Conservation (phyloP, 2,888 invertebrate species). For the Chrysotoxum bicinctum region DNA sequence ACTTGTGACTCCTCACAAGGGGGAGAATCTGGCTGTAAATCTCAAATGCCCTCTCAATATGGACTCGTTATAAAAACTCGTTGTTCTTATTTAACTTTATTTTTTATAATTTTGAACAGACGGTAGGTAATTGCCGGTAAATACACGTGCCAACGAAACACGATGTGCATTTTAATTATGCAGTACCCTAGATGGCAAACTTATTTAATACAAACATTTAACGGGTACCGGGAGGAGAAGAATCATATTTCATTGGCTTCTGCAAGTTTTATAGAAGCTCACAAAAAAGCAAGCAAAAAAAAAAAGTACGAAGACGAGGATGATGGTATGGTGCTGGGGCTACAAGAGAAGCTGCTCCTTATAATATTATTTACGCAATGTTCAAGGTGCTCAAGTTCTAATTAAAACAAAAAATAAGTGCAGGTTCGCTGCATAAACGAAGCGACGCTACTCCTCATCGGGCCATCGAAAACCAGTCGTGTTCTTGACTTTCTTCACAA, state of each 20-base stretch:
- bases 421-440: background rate
- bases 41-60: constrained; percentile 2
- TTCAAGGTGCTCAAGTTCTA: constrained; percentile 60
- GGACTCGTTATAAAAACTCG: background rate
- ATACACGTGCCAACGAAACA: constrained; percentile 16
- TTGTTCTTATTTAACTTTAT: constrained; percentile 3
- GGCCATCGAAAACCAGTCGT: background rate
- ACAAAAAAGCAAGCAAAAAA: background rate
- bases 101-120: background rate
- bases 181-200: background rate
- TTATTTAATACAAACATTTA: constrained; percentile 1
- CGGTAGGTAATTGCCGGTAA: constrained; percentile 15
- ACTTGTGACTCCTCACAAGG: too few species aligned
- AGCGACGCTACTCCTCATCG: background rate
- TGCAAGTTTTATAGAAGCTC: background rate
- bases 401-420: constrained; percentile 29
- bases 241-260: constrained; percentile 23
- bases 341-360: background rate
- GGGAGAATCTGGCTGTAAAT: too few species aligned
- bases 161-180: constrained; percentile 56
- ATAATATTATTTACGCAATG: constrained; percentile 56
- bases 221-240: background rate
- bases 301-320: background rate
- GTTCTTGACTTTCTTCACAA: background rate
- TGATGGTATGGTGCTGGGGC: background rate